Evolutionary conservation across 1,140 invertebrate genomes (phyloP), one percentile per base, ranked within the genome.

Genomic region (Drosophila neocordata): DNA sequence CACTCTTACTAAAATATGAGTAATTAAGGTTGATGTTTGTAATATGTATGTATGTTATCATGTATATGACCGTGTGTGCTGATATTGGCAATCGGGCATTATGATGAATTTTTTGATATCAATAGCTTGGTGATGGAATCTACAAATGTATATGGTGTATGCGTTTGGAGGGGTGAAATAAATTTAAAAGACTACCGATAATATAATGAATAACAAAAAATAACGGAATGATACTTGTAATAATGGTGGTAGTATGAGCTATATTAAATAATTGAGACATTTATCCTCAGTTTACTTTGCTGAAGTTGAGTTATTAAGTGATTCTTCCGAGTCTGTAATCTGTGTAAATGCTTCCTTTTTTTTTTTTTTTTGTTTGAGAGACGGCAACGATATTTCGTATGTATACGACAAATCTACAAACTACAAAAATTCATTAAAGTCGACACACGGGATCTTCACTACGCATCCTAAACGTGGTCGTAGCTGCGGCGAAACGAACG

Each of bases 401-500:
- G 65, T 65, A 38, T 76, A 52, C 77, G 71, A 79, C 63, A 64
- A 75, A 69, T 61, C 78, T 81, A 87, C 66, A 66, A 52, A 74
- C 73, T 85, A 85, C 61, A 20, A 61, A 71, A 71, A 65, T 65
- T 44, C 20, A 61, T 78, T 62, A 90, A 52, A 90, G 70, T 41
- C 88, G 77, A 67, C 72, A 73, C 9, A 80, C 71, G 52, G 87
- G 87, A 90, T 90, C 78, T 34, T 84, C 70, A 57, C 82, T 85
- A 18, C 83, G 88, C 35, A 79, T 53, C 61, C 95, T 97, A 97
- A 91, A 97, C 97, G 65, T 96, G 97, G 93, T 97, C 96, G 92
- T 97, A 97, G 92, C 97, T 97, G 91, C 95, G 95, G 79, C 96
- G 95, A 91, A 98, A 97, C 63, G 96, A 96, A 80, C 96, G 94